Conservation (phyloP, 2,113 vertebrate genomes). For the Heloderma charlesbogerti region DNA sequence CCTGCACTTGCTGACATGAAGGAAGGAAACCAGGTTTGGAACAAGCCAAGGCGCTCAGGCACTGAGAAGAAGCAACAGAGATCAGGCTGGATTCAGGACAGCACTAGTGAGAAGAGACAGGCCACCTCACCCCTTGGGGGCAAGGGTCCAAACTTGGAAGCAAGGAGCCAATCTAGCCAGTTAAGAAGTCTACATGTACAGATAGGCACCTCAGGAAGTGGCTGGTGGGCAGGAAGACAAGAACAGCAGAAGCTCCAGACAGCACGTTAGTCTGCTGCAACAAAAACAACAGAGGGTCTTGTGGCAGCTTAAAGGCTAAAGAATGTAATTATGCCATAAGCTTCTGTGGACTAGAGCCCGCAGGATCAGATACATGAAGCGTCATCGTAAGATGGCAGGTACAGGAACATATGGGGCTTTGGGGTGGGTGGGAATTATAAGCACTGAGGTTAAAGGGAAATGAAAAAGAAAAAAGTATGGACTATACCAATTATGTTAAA, state of each 20-base stretch:
- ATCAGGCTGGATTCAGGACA: not conserved
- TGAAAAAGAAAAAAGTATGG: not conserved
- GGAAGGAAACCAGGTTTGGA: not conserved
- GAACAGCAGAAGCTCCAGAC: not conserved
- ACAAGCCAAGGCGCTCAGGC: not conserved
- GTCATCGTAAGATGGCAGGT: not conserved
- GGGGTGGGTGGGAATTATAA: too few relatives aligned
- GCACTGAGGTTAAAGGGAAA: not conserved
- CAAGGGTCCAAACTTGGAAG: not conserved
- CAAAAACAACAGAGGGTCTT: not conserved
- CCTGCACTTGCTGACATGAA: not conserved
- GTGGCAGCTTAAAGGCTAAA: not conserved
- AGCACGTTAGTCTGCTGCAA: not conserved
- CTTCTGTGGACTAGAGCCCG: not conserved
- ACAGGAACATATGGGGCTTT: not conserved
- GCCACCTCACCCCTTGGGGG: too few relatives aligned
- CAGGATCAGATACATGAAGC: not conserved
- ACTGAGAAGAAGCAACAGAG: not conserved
- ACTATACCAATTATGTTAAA: not conserved
- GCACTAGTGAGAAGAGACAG: not conserved
- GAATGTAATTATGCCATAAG: not conserved
- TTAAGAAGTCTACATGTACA: not conserved
- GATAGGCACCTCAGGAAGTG: not conserved
- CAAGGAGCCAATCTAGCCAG: not conserved
- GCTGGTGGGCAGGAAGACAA: not conserved